Conservation (phyloP, 2,888 invertebrate species). For the Beris morrisii region DNA sequence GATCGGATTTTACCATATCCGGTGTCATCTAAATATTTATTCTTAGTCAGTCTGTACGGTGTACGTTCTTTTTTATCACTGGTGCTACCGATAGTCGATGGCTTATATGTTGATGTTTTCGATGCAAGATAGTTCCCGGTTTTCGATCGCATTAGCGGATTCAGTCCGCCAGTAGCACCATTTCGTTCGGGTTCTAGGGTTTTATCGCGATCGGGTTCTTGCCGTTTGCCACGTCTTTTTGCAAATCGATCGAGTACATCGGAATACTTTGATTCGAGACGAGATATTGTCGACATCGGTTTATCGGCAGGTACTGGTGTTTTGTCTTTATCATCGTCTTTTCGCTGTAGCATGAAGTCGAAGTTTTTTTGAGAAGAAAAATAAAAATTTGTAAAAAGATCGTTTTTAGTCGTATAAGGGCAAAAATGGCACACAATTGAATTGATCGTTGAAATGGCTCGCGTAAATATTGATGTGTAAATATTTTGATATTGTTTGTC, state of each 20-base stretch:
- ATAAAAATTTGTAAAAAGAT: background rate
- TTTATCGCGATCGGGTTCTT: conserved; percentile 66
- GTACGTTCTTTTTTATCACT: conserved; percentile 50
- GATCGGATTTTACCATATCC: conserved; percentile 47
- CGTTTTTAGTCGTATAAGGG: background rate
- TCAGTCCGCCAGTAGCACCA: conserved; percentile 26
- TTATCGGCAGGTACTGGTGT: conserved; percentile 47
- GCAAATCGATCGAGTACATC: conserved; percentile 73
- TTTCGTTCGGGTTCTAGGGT: conserved; percentile 65
- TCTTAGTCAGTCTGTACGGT: conserved; percentile 50
- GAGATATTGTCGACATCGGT: conserved; percentile 62
- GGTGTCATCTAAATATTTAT: conserved; percentile 51
- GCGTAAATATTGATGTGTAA: background rate
- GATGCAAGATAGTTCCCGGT: conserved; percentile 53
- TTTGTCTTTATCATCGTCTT: conserved; percentile 52
- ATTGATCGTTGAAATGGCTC: background rate
- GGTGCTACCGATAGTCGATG: too few relatives aligned
- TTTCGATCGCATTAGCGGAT: conserved; percentile 68
- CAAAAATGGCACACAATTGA: too few relatives aligned
- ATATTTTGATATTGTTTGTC: too few relatives aligned
- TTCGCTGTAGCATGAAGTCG: conserved; percentile 41
- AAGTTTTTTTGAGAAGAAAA: background rate
- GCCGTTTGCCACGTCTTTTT: conserved; percentile 58
- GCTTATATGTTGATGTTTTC: conserved; percentile 44
- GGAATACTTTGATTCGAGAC: conserved; percentile 79